A percentile compares a stretch with the other conserved stretches of the same genome.
Evolutionary conservation across 2,113 vertebrate species (phyloP).

Genomic region (Oryzias celebensis): DNA sequence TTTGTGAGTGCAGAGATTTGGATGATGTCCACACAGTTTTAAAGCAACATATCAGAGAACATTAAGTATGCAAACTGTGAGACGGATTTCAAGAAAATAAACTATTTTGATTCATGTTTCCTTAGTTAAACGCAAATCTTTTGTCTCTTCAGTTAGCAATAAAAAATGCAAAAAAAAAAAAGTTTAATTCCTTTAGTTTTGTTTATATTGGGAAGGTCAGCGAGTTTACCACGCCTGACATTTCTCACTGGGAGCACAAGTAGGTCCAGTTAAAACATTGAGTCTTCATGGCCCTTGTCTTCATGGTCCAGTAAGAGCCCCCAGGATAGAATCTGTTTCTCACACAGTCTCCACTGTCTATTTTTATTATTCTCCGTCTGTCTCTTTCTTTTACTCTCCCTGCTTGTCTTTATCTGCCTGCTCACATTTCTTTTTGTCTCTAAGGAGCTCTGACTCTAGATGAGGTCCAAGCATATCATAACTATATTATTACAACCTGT

Average conservation of each 20-base stretch:
- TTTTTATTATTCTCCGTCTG: slow-evolving; percentile 55
- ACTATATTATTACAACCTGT: slow-evolving; percentile 64
- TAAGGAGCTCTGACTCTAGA: slow-evolving; percentile 44
- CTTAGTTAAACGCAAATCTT: not conserved
- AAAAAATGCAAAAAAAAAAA: slow-evolving; percentile 8
- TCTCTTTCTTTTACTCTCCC: slow-evolving; percentile 38
- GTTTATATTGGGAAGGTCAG: slow-evolving; percentile 64
- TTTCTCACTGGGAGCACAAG: slow-evolving; percentile 41
- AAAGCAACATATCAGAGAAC: too few relatives aligned
- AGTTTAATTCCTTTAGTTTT: slow-evolving; percentile 26
- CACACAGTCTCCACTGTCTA: slow-evolving; percentile 51
- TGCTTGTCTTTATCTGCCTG: slow-evolving; percentile 48
- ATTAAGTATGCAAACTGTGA: too few relatives aligned
- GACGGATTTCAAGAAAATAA: too few relatives aligned
- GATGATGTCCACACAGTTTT: too few relatives aligned
- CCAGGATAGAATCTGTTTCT: slow-evolving; percentile 38
- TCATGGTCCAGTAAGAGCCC: slow-evolving; percentile 45
- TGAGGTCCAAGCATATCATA: slow-evolving; percentile 71
- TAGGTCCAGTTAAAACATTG: slow-evolving; percentile 66
- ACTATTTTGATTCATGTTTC: too few relatives aligned
- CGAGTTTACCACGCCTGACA: slow-evolving; percentile 58
- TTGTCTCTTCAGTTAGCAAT: not conserved
- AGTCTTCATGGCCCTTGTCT: slow-evolving; percentile 45
- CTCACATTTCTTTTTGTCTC: slow-evolving; percentile 41
- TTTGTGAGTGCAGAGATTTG: too few relatives aligned